Conservation (phyloP, 2,888 invertebrate genomes). For the Catocala sponsa region DNA sequence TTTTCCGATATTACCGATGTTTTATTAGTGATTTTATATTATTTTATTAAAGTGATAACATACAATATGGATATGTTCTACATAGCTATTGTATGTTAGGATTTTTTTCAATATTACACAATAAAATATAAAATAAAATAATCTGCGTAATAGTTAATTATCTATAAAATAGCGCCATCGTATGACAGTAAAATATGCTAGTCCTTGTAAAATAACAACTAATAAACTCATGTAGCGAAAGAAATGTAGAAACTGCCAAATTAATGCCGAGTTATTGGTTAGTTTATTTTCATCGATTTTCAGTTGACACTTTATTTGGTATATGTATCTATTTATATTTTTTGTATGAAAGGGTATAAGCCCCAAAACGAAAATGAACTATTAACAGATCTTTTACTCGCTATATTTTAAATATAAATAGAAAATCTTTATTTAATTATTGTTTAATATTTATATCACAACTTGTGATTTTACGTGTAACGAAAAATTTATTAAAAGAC, state of each 20-base stretch:
- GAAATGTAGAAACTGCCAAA: constrained; percentile 2
- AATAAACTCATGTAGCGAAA: not conserved
- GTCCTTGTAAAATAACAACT: not conserved
- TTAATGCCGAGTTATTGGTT: not conserved
- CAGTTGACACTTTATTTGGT: constrained; percentile 9
- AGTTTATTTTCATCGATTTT: not conserved
- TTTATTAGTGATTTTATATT: too few species aligned
- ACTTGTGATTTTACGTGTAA: constrained; percentile 50
- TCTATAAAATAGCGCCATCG: not conserved
- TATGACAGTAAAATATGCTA: not conserved
- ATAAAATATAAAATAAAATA: too few species aligned
- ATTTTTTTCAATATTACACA: too few species aligned
- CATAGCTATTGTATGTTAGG: too few species aligned
- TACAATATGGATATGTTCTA: too few species aligned
- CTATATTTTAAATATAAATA: constrained; percentile 50
- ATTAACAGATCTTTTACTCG: constrained; percentile 44
- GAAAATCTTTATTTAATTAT: constrained; percentile 48
- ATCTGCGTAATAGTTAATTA: too few species aligned
- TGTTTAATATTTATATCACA: constrained; percentile 43
- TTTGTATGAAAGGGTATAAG: constrained; percentile 5
- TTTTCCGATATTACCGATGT: too few species aligned
- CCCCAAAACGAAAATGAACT: constrained; percentile 29
- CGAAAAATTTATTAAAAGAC: constrained; percentile 49
- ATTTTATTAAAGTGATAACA: too few species aligned
- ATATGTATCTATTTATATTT: not conserved